phyloP scores from a whole-genome alignment of 2,888 invertebrate species.

The Microplitis deprimator region DNA sequence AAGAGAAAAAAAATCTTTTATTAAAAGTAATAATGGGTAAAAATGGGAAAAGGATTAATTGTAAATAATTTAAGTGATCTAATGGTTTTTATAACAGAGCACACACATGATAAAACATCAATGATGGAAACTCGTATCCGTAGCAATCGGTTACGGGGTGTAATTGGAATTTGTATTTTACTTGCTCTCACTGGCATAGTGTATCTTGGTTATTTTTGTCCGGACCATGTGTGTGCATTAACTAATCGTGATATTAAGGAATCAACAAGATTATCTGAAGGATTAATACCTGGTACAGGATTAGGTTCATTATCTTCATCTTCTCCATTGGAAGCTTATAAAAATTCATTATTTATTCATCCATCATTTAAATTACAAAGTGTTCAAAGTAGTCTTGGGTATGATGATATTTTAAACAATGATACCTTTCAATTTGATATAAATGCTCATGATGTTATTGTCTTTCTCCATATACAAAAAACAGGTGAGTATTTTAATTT shows the following conservation, averaged over 20 bases:
- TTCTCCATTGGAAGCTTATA: slow-evolving; percentile 61
- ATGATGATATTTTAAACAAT: slow-evolving; percentile 85
- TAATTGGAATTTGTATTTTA: slow-evolving; percentile 85
- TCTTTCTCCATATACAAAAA: slow-evolving; percentile 98
- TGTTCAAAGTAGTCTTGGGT: slow-evolving; percentile 77
- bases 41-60: slow-evolving; percentile 62
- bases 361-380: slow-evolving; percentile 66
- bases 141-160: slow-evolving; percentile 79
- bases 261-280: slow-evolving; percentile 60
- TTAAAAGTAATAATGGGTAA: slow-evolving; percentile 52
- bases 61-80: slow-evolving; percentile 60
- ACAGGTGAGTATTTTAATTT: slow-evolving; percentile 76
- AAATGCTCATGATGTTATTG: slow-evolving; percentile 96
- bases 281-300: slow-evolving; percentile 55
- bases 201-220: slow-evolving; percentile 91
- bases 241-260: slow-evolving; percentile 76
- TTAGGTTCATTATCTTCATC: slow-evolving; percentile 56
- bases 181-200: slow-evolving; percentile 89
- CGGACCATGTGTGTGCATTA: slow-evolving; percentile 87
- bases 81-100: slow-evolving; percentile 46
- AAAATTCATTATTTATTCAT: slow-evolving; percentile 63
- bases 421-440: slow-evolving; percentile 92
- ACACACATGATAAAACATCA: slow-evolving; percentile 52
- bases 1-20: not conserved
- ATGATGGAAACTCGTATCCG: slow-evolving; percentile 85